Conservation (phyloP, 2,888 invertebrate species). For the Isotomurus palustris region DNA sequence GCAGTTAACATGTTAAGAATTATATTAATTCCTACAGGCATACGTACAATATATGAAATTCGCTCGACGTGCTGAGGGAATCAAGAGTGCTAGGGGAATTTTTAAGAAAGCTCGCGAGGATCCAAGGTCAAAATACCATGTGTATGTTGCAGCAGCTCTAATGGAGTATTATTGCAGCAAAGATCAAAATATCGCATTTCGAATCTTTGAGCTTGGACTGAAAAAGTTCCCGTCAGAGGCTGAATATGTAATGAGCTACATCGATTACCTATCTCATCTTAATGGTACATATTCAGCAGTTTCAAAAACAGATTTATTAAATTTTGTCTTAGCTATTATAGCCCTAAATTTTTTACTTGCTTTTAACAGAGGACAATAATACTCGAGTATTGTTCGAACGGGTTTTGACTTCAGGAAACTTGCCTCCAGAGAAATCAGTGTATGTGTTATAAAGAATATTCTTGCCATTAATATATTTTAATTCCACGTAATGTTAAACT, state of each 20-base stretch:
- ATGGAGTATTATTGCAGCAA: conserved; percentile 99
- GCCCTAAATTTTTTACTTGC: conserved; percentile 15
- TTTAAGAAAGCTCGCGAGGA: conserved; percentile 96
- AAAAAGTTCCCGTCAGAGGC: conserved; percentile 95
- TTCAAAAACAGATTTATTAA: not conserved
- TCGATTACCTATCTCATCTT: conserved; percentile 93
- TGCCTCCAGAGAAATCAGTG: conserved; percentile 87
- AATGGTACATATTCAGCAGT: conserved; percentile 64
- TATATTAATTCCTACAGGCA: conserved; percentile 63
- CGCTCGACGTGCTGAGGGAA: conserved; percentile 92
- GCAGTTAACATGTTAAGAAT: too few species aligned
- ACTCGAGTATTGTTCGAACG: conserved; percentile 97
- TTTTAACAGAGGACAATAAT: conserved; percentile 86
- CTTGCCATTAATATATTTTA: too few species aligned
- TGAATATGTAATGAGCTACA: conserved; percentile 91
- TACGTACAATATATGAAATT: conserved; percentile 99
- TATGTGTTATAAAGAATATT: conserved; percentile 52
- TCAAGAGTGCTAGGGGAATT: conserved; percentile 88
- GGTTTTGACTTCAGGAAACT: conserved; percentile 84
- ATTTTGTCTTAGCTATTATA: conserved; percentile 17
- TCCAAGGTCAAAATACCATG: conserved; percentile 73
- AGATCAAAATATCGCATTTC: conserved; percentile 91
- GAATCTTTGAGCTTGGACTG: conserved; percentile 94
- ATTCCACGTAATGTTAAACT: too few species aligned
- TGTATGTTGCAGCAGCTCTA: conserved; percentile 92